These are phyloP conservation scores for Procambarus virginalis DNA, from an alignment of 1,140 invertebrate genomes.

Conservation along the genomic window DNA sequence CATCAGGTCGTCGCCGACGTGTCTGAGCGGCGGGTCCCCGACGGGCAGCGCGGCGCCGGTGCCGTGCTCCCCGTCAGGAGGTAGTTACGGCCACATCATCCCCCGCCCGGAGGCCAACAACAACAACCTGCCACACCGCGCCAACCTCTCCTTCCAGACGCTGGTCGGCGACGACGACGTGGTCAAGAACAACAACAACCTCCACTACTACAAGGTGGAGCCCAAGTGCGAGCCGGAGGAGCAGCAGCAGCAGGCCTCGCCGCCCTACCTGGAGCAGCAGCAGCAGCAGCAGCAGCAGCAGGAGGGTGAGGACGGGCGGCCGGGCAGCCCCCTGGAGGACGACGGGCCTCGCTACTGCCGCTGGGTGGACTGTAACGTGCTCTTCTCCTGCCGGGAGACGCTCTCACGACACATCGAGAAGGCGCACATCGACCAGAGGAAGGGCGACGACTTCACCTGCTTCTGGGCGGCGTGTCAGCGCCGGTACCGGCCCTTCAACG, in stretches of 20 bases:
- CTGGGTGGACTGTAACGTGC: conserved; percentile 89
- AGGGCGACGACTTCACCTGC: conserved; percentile 91
- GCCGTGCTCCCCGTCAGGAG: conserved; percentile 24
- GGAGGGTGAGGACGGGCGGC: conserved; percentile 12
- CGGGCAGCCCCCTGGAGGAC: conserved; percentile 34
- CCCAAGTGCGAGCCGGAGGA: conserved; percentile 10
- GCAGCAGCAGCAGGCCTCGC: neutral
- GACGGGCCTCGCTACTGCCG: conserved; percentile 77
- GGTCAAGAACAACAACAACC: conserved; percentile 35
- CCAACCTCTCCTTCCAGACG: conserved; percentile 53
- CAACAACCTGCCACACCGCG: conserved; percentile 43
- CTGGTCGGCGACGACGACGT: conserved; percentile 35
- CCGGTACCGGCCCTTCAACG: conserved; percentile 91
- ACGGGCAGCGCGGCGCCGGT: neutral
- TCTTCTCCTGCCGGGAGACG: conserved; percentile 84
- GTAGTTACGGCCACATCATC: conserved; percentile 65
- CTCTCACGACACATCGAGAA: conserved; percentile 94
- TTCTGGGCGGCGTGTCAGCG: conserved; percentile 92
- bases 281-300: conserved; percentile 24
- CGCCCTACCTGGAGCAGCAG: neutral
- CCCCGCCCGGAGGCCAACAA: conserved; percentile 62
- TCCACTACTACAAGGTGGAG: conserved; percentile 19
- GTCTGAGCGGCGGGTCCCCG: conserved; percentile 28
- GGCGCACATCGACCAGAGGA: conserved; percentile 88
- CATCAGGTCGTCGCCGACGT: conserved; percentile 62